Evolutionary conservation across 2,113 vertebrate genomes (phyloP).

Genomic region (Scopus umbretta): DNA sequence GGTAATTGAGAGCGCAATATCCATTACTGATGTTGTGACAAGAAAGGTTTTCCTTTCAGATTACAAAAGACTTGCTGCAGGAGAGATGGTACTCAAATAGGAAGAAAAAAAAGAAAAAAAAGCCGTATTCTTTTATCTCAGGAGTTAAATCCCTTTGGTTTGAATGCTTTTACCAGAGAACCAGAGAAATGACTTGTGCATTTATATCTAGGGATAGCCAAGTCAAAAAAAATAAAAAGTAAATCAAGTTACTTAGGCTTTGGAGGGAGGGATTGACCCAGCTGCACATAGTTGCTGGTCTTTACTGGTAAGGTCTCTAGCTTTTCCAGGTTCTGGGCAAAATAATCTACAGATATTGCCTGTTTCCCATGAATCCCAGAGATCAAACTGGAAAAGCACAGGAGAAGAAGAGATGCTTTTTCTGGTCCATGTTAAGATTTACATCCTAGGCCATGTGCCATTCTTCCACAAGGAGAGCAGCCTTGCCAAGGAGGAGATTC

Average conservation of each 20-base stretch:
- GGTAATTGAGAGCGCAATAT: slow-evolving; percentile 61
- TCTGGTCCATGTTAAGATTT: neutral
- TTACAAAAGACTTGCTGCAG: slow-evolving; percentile 22
- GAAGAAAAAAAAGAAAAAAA: neutral
- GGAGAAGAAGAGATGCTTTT: neutral
- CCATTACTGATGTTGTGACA: slow-evolving; percentile 51
- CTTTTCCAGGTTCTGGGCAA: neutral
- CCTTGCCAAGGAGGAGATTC: neutral
- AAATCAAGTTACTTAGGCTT: neutral
- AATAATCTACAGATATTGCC: neutral
- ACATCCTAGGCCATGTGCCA: too few species aligned
- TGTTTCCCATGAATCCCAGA: neutral
- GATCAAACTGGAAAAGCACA: neutral
- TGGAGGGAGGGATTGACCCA: neutral
- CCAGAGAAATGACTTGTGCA: neutral
- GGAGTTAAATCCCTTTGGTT: neutral
- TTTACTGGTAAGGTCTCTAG: neutral
- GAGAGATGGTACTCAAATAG: slow-evolving; percentile 10
- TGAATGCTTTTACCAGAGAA: neutral
- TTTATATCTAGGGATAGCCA: neutral
- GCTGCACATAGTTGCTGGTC: neutral
- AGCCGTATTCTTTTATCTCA: neutral
- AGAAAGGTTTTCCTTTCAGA: slow-evolving; percentile 50
- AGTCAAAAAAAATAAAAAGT: neutral
- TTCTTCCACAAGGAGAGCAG: neutral